Conservation (phyloP, 2,797 vertebrate species). For the Notolepis coatsorum region DNA sequence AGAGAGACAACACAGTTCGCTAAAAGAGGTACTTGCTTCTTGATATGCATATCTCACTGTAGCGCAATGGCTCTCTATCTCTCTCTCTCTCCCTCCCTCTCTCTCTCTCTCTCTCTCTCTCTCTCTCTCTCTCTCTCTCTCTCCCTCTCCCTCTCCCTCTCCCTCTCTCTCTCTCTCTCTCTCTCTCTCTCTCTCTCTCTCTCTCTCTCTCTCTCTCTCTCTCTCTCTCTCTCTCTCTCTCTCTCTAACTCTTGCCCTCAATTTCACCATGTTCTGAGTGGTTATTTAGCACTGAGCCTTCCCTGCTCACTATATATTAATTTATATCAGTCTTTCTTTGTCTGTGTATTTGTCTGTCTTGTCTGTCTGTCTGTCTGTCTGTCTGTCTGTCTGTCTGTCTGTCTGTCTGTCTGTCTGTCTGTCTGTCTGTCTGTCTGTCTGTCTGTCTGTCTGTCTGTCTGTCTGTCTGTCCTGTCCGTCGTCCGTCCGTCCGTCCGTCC, state of each 20-base stretch:
- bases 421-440: neutral
- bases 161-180: no score
- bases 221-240: no score
- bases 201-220: no score
- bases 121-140: no score
- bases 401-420: neutral
- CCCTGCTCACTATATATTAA: conserved; percentile 46
- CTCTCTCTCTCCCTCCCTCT: no score
- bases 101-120: no score
- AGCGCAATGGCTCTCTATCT: conserved; percentile 44
- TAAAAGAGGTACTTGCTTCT: conserved; percentile 10
- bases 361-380: no score
- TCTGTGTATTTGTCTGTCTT: no score
- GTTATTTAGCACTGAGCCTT: conserved; percentile 38
- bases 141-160: no score
- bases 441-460: neutral
- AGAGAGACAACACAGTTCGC: conserved; percentile 59
- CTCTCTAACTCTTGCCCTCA: no score
- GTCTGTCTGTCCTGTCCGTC: neutral
- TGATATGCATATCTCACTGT: conserved; percentile 30
- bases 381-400: neutral
- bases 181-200: no score
- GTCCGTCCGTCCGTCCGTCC: no score
- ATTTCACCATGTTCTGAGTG: conserved; percentile 45
- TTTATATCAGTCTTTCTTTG: conserved; percentile 14